Evolutionary conservation across 2,888 invertebrate species (phyloP).

Genomic region (Gonocerus acuteangulatus): DNA sequence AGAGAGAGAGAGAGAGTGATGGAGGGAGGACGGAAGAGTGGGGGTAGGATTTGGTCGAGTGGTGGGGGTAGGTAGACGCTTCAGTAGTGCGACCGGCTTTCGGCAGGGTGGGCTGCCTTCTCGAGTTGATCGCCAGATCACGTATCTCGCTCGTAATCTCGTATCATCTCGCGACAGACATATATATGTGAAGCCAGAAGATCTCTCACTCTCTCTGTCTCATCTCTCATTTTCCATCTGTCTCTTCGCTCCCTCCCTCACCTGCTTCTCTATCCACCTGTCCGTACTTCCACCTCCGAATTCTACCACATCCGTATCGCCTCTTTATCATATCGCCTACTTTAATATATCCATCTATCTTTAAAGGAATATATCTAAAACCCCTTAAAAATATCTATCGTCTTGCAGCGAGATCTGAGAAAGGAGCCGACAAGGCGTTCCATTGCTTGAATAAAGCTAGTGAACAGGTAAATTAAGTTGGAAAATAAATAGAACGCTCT

Average conservation of each 20-base stretch:
- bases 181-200: not conserved
- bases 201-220: not conserved
- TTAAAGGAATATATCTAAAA: no score
- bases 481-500: no score
- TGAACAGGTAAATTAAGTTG: no score
- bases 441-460: no score
- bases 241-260: not conserved
- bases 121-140: not conserved
- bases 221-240: not conserved
- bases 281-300: no score
- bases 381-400: no score
- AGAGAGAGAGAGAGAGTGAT: constrained; percentile 41
- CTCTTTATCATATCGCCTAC: no score
- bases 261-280: no score
- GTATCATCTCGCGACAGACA: not conserved
- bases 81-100: constrained; percentile 18
- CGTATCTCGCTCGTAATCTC: not conserved
- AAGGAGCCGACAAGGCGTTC: no score
- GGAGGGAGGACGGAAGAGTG: constrained; percentile 16
- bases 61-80: not conserved
- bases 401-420: no score
- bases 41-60: not conserved
- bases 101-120: constrained; percentile 7
- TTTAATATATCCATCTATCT: no score
- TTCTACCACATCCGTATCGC: no score